Evolutionary conservation across 2,888 invertebrate genomes (phyloP).

Genomic region (Pomacea canaliculata): DNA sequence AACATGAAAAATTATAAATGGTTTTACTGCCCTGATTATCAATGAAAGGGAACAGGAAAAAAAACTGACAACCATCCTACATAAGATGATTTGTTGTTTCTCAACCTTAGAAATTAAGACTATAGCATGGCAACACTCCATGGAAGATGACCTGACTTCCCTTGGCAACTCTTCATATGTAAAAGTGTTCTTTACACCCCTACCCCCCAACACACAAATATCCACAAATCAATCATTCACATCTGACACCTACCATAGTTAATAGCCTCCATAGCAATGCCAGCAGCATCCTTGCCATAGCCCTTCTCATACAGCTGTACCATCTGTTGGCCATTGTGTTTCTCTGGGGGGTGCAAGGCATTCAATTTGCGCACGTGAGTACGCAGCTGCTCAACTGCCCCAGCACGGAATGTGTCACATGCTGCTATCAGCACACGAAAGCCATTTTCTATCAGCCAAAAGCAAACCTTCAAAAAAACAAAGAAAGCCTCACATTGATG

Average conservation of each 20-base stretch:
- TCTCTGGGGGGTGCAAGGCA: slow-evolving; percentile 87
- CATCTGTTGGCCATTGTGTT: slow-evolving; percentile 81
- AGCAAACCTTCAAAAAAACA: slow-evolving; percentile 80
- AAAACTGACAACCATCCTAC: too few relatives aligned
- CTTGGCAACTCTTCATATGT: too few relatives aligned
- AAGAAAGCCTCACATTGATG: background rate
- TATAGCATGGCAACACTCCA: too few relatives aligned
- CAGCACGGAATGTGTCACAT: slow-evolving; percentile 98
- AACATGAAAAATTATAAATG: background rate
- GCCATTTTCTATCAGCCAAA: slow-evolving; percentile 98
- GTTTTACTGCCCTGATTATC: background rate
- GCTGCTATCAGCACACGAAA: slow-evolving; percentile 96
- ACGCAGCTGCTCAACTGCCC: slow-evolving; percentile 97
- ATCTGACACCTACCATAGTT: slow-evolving; percentile 75
- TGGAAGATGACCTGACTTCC: too few relatives aligned
- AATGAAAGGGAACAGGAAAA: background rate
- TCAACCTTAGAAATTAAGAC: too few relatives aligned
- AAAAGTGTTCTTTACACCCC: too few relatives aligned
- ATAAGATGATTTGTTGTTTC: too few relatives aligned
- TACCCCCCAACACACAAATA: too few relatives aligned
- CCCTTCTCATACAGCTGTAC: slow-evolving; percentile 98
- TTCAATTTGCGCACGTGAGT: slow-evolving; percentile 94
- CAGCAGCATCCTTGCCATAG: slow-evolving; percentile 98
- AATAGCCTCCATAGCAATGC: slow-evolving; percentile 97
- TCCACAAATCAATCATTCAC: too few relatives aligned